phyloP scores from a whole-genome alignment of 2,113 vertebrate species.

The Leptosomus discolor region DNA sequence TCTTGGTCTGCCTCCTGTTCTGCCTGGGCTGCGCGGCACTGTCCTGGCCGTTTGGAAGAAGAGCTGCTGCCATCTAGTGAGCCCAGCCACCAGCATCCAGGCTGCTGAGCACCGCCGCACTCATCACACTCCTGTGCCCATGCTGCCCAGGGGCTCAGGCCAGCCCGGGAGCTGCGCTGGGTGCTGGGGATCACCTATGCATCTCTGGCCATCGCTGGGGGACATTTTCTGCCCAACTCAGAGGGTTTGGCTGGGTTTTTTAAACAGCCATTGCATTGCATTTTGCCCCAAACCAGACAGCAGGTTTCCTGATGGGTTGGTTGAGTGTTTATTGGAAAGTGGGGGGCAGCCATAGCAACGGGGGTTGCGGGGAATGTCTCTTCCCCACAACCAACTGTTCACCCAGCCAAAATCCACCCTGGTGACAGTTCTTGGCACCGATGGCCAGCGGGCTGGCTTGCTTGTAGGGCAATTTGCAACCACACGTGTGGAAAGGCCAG shows the following conservation, averaged over 20 bases:
- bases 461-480: background rate
- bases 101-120: background rate
- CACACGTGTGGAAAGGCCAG: background rate
- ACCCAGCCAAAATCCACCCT: background rate
- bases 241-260: background rate
- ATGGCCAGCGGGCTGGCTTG: background rate
- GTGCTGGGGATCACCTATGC: background rate
- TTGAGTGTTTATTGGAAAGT: rapidly evolving
- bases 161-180: rapidly evolving
- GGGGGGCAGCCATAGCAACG: rapidly evolving
- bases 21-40: background rate
- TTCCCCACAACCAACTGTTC: background rate
- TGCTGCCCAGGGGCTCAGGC: rapidly evolving
- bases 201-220: background rate
- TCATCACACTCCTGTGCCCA: rapidly evolving
- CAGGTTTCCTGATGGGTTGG: background rate
- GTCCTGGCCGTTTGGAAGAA: background rate
- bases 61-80: constrained; percentile 44
- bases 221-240: background rate
- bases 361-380: background rate
- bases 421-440: background rate
- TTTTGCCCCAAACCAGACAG: background rate
- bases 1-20: rapidly evolving
- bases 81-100: background rate
- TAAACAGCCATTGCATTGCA: background rate